These are phyloP conservation scores for Encarsia formosa DNA, from an alignment of 2,888 invertebrate genomes.

Conservation along the genomic window DNA sequence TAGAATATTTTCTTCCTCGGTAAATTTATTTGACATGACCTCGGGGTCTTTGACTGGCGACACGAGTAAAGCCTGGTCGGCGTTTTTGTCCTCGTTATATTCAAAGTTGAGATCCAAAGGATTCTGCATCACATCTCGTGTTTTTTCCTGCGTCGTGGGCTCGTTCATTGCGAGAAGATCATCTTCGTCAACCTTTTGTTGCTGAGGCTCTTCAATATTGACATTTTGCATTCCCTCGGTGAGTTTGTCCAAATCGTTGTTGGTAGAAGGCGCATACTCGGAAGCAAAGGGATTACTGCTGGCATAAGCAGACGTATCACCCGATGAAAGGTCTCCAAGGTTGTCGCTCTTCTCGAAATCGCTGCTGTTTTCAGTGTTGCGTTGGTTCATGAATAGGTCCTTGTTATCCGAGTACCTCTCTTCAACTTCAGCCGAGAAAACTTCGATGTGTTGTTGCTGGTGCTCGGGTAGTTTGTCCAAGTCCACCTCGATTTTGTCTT, in stretches of 20 bases:
- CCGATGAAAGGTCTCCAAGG: background rate
- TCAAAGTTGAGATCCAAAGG: conserved; percentile 21
- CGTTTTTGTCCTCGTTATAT: conserved; percentile 21
- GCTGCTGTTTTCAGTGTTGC: conserved; percentile 8
- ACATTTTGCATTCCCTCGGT: conserved; percentile 3
- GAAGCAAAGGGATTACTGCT: conserved; percentile 16
- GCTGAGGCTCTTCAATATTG: background rate
- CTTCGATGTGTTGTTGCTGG: conserved; percentile 17
- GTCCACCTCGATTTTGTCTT: conserved; percentile 19
- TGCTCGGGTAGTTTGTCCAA: conserved; percentile 11
- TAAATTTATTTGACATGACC: conserved; percentile 18
- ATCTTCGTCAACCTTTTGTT: background rate
- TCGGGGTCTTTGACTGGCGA: conserved; percentile 20
- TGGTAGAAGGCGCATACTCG: conserved; percentile 13
- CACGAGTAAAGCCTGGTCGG: conserved; percentile 30
- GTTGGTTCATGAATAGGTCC: conserved; percentile 21
- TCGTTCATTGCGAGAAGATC: background rate
- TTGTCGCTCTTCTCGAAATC: background rate
- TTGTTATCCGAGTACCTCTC: conserved; percentile 17
- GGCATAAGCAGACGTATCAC: conserved; percentile 1
- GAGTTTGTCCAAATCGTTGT: conserved; percentile 1
- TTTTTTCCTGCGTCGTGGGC: background rate
- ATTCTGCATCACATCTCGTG: conserved; percentile 17
- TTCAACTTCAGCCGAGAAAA: conserved; percentile 16
- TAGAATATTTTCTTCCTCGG: conserved; percentile 16